These are phyloP conservation scores for Spongia lamella DNA, from an alignment of 37 sponge, comb jelly and placozoan genomes.

Conservation along the genomic window DNA sequence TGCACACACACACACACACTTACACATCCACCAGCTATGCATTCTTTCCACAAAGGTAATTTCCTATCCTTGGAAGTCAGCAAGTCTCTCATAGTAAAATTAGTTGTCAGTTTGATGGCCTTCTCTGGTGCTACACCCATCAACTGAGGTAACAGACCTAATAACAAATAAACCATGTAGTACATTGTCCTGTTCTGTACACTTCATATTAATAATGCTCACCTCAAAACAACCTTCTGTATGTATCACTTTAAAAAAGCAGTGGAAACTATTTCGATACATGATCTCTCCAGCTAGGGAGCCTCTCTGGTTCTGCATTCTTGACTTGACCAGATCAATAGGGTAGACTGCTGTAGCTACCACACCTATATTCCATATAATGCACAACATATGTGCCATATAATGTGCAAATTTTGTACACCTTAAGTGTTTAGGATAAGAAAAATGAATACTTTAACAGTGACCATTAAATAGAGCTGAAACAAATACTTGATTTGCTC, in stretches of 20 bases:
- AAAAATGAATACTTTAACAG: too few species aligned
- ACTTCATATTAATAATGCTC: slow-evolving; percentile 17
- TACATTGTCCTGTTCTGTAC: too few species aligned
- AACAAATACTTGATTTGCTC: too few species aligned
- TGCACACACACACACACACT: too few species aligned
- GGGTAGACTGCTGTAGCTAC: slow-evolving; percentile 96
- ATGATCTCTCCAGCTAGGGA: slow-evolving; percentile 88
- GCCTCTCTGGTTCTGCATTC: slow-evolving; percentile 93
- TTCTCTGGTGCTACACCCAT: slow-evolving; percentile 97
- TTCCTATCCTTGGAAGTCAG: slow-evolving; percentile 76
- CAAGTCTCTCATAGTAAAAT: slow-evolving; percentile 74
- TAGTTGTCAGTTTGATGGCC: slow-evolving; percentile 94
- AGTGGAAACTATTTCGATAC: slow-evolving; percentile 95
- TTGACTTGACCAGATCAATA: slow-evolving; percentile 96
- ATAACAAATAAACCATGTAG: too few species aligned
- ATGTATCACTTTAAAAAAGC: slow-evolving; percentile 77
- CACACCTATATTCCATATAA: slow-evolving; percentile 85
- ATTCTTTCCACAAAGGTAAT: slow-evolving; percentile 74
- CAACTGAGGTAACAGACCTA: slow-evolving; percentile 90
- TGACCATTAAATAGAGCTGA: too few species aligned
- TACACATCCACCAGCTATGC: slow-evolving; percentile 88
- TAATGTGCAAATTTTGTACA: too few species aligned
- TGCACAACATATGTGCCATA: too few species aligned
- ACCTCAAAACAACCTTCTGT: slow-evolving; percentile 75
- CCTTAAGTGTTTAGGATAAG: too few species aligned